These are phyloP conservation scores for Drosophila pegasa DNA, from an alignment of 2,888 invertebrate species.

Conservation along the genomic window DNA sequence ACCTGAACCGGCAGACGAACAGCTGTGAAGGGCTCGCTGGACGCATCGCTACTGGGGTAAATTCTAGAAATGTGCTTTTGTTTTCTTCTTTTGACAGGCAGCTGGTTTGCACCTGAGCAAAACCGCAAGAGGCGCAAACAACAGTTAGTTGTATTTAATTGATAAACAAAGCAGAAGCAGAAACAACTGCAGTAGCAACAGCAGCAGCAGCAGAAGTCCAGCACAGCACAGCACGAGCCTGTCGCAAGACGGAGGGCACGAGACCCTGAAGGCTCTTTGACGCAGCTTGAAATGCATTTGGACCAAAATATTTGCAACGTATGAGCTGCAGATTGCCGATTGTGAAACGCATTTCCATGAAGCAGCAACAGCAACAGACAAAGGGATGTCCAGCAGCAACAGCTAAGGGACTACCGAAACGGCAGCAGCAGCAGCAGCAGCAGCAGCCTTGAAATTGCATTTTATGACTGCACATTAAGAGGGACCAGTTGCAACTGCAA, in stretches of 20 bases:
- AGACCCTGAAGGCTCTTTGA: slow-evolving; percentile 45
- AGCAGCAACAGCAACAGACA: slow-evolving; percentile 27
- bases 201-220: slow-evolving; percentile 21
- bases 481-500: slow-evolving; percentile 53
- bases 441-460: slow-evolving; percentile 70
- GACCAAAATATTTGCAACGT: slow-evolving; percentile 73
- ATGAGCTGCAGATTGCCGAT: slow-evolving; percentile 47
- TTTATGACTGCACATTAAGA: slow-evolving; percentile 71
- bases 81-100: slow-evolving; percentile 35
- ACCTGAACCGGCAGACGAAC: slow-evolving; percentile 11
- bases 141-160: slow-evolving; percentile 68
- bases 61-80: slow-evolving; percentile 48
- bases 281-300: slow-evolving; percentile 66
- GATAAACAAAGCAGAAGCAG: slow-evolving; percentile 54
- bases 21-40: slow-evolving; percentile 32
- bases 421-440: slow-evolving; percentile 60
- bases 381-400: slow-evolving; percentile 44
- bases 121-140: slow-evolving; percentile 66
- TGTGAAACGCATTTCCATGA: slow-evolving; percentile 52
- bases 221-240: slow-evolving; percentile 52
- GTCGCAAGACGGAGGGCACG: slow-evolving; percentile 33
- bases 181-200: slow-evolving; percentile 14
- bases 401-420: slow-evolving; percentile 60
- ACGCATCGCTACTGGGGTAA: slow-evolving; percentile 38
- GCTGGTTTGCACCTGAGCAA: slow-evolving; percentile 60